Evolutionary conservation across 2,888 invertebrate species (phyloP), one percentile per base, ranked within the genome.

Genomic region (Eupithecia pulchellata): DNA sequence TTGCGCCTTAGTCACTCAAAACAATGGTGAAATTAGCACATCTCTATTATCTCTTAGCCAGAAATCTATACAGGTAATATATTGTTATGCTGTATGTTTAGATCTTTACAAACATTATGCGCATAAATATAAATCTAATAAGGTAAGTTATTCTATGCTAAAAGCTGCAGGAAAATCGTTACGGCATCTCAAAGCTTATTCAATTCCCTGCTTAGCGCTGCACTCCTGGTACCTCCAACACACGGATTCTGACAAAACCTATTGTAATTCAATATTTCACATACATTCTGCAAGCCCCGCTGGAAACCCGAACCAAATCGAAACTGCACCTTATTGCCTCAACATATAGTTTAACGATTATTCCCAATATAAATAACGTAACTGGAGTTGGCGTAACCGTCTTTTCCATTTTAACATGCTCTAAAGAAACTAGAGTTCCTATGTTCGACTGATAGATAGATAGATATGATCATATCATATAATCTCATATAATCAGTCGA

Each of bases 251-350:
- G 74, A 76, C 78, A 75, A 76, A 76, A 74, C 74, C 76, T 74
- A 79, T 81, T 78, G 80, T 79, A 81, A 82, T 80, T 79, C 77
- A 82, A 82, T 81, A 82, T 79, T 78, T 79, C 74, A 78, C 68
- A 78, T 76, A 72, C 66, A 72, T 67, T 52, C 30, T 9, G n/a
- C 20, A 67, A 69, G 64, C 52, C 66, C 30, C 30, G 67, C 73
- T 69, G 69, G 72, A 69, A 73, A 72, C 73, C 34, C 47, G 66
- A 62, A 55, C 52, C 29, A 57, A 73, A 39, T 63, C 62, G 62
- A 76, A 70, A 68, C 20, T 71, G 42, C 8, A 63, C 71, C 30
- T 25, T 76, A 68, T 52, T 5, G 9, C 69, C 14, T 64, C 20
- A 60, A 29, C 25, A 14, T 73, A 73, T 20, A 66, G 64, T 69